Base-by-base conservation (phyloP, 2,888 invertebrate genomes). In the Hemistola chrysoprasaria region DNA sequence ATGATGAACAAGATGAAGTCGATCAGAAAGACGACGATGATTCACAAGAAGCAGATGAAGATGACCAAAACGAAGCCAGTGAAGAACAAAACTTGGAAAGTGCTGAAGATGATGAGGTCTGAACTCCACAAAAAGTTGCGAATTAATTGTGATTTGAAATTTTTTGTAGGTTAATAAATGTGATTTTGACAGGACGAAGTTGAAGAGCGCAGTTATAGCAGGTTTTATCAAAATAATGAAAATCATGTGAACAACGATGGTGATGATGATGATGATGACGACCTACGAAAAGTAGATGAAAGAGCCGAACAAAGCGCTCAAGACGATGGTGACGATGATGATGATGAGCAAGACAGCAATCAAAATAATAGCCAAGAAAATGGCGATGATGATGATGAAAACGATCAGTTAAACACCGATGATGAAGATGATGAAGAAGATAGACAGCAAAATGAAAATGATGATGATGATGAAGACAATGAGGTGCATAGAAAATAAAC, bases 401-500 rank as follows among this genome's bases (percentile, higher is more conserved):
- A 63, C 30, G 52, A 59, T 10, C 47, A 59, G 30, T 56, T 66
- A 28, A 50, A 25, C 22, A 49, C 50, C 32, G 43, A 58, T 7
- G 33, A 50, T 28, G 57, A 65, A 23, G 51, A 63, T 9, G 60
- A 70, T 29, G 40, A 41, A 6, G n/a, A 30, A 24, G 26, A 40
- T 11, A 11, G 20, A 36, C 26, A 39, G n/a, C 1, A 32, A 32
- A 33, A 37, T 28, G 11, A 29, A 31, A 56, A 63, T 27, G 59
- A 68, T 22, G 55, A 69, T 68, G 53, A 72, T 40, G 42, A 49
- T 51, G 49, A 69, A 26, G 30, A 47, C 9, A 37, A 56, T 43
- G 75, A 80, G 77, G 79, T 80, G 69, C 73, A 64, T 50, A 37
- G 37, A 42, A 65, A 37, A 49, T 42, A 40, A 65, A 38, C 48